These are phyloP conservation scores for Pachypsylla venusta DNA, from an alignment of 1,140 invertebrate genomes.

Conservation along the genomic window DNA sequence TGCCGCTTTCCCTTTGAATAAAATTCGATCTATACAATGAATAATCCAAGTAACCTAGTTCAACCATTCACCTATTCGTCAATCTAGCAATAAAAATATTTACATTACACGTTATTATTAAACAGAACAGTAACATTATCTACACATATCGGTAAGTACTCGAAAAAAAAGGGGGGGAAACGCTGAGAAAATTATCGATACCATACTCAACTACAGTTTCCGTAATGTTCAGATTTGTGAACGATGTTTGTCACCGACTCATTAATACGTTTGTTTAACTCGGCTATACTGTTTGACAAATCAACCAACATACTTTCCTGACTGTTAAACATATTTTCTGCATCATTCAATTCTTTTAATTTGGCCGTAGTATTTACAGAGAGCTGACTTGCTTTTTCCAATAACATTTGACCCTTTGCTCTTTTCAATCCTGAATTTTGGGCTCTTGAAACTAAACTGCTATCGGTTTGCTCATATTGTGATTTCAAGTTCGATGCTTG, in stretches of 20 bases:
- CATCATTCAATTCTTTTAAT: conserved; percentile 51
- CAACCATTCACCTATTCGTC: too few species aligned
- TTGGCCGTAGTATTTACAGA: conserved; percentile 59
- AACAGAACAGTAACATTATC: too few species aligned
- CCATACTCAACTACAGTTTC: too few species aligned
- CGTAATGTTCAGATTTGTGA: conserved; percentile 3
- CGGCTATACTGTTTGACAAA: conserved; percentile 6
- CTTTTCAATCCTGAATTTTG: conserved; percentile 47
- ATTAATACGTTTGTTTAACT: conserved; percentile 5
- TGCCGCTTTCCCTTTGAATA: too few species aligned
- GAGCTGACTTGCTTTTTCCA: conserved; percentile 55
- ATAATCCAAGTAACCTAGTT: too few species aligned
- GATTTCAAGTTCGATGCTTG: conserved; percentile 36
- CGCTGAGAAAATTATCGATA: too few species aligned
- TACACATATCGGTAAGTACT: too few species aligned
- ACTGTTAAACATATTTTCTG: background rate
- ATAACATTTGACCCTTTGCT: conserved; percentile 50
- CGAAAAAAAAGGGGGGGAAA: too few species aligned
- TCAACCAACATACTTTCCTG: background rate
- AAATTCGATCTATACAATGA: too few species aligned
- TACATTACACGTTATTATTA: too few species aligned
- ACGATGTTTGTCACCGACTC: background rate
- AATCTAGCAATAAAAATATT: too few species aligned
- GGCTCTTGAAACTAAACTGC: conserved; percentile 41
- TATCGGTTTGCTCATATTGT: conserved; percentile 42